Percentiles rank a stretch among this genome's conserved stretches.
Evolutionary conservation across 2,797 vertebrate species (phyloP).

Genomic region (Acanthornis magna): DNA sequence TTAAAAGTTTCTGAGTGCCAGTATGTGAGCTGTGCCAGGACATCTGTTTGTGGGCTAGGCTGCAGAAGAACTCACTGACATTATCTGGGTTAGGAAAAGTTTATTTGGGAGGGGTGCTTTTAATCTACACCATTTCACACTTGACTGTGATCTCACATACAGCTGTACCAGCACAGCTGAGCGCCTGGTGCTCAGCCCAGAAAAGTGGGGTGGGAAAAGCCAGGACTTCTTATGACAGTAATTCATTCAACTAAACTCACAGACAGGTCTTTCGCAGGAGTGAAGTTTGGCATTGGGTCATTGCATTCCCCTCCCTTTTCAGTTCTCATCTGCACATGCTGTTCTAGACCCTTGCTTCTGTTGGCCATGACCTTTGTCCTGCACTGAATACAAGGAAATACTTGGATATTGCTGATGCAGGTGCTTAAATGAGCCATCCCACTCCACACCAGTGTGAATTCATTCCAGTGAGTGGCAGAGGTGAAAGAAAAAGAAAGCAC

Average conservation of each 20-base stretch:
- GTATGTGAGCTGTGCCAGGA: constrained; percentile 34
- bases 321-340: not conserved
- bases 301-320: not conserved
- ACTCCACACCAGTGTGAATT: not conserved
- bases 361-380: not conserved
- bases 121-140: not conserved
- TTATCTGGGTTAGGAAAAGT: constrained; percentile 35
- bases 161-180: constrained; percentile 62
- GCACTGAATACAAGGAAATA: not conserved
- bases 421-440: not conserved
- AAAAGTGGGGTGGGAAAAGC: not conserved
- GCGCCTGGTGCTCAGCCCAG: not conserved
- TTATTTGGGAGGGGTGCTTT: constrained; percentile 45
- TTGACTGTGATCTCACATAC: constrained; percentile 56
- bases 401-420: not conserved
- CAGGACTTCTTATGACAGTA: not conserved
- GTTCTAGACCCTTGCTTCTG: not conserved
- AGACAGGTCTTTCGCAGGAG: not conserved
- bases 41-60: constrained; percentile 59
- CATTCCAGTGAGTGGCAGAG: not conserved
- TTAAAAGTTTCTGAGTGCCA: constrained; percentile 25
- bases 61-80: constrained; percentile 37
- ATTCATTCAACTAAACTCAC: not conserved
- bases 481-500: not conserved
- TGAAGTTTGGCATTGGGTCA: not conserved